Percentiles rank a stretch among this genome's conserved stretches.
These are phyloP conservation scores for Cotesia congregata DNA, from an alignment of 2,888 invertebrate genomes.

Conservation along the genomic window DNA sequence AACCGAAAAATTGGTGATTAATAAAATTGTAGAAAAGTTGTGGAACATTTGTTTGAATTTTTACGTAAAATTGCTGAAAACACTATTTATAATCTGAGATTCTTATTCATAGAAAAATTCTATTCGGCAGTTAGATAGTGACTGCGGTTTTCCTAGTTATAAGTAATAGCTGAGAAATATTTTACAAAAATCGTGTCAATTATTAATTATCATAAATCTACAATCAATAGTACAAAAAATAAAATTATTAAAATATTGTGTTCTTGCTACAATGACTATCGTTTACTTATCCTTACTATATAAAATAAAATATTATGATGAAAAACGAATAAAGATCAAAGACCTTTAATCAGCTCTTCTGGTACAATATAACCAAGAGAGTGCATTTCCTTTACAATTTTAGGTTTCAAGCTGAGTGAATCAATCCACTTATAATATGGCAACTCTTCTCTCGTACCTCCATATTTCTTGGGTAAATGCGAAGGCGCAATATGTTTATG, in stretches of 20 bases:
- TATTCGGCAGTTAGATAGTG: too few species aligned
- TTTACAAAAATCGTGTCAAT: not conserved
- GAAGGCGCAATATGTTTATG: slow-evolving; percentile 82
- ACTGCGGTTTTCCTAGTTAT: too few species aligned
- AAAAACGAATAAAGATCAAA: slow-evolving; percentile 20
- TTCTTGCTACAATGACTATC: not conserved
- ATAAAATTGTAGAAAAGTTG: too few species aligned
- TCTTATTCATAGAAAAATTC: too few species aligned
- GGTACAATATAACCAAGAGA: slow-evolving; percentile 76
- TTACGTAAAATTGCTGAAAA: too few species aligned
- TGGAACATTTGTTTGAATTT: too few species aligned
- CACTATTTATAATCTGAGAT: too few species aligned
- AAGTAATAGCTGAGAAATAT: too few species aligned
- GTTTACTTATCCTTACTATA: not conserved
- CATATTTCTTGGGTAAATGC: slow-evolving; percentile 80
- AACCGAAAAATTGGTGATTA: too few species aligned
- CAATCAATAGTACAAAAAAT: not conserved
- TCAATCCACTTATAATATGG: slow-evolving; percentile 83
- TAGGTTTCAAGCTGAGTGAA: slow-evolving; percentile 73
- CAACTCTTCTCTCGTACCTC: slow-evolving; percentile 79
- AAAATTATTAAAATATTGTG: slow-evolving; percentile 3
- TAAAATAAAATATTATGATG: not conserved
- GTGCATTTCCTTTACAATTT: slow-evolving; percentile 76
- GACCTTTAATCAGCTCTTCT: slow-evolving; percentile 52
- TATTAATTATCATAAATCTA: not conserved